These are phyloP conservation scores for Nomada ferruginata DNA, from an alignment of 2,888 invertebrate species.

Conservation along the genomic window DNA sequence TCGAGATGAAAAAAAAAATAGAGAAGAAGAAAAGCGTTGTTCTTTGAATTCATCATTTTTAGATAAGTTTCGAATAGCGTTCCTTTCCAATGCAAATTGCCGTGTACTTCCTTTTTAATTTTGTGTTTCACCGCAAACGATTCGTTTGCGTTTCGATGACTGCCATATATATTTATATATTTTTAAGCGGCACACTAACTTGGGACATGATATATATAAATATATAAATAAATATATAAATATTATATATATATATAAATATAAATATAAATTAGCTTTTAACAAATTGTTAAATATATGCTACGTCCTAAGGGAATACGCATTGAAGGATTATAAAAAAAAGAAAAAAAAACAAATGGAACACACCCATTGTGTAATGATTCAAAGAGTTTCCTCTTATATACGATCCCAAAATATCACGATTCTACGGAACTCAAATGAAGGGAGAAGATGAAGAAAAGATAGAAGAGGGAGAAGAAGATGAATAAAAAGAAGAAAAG, in stretches of 20 bases:
- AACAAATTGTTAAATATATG: slow-evolving; percentile 81
- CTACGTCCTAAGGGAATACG: slow-evolving; percentile 74
- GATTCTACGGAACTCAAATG: slow-evolving; percentile 57
- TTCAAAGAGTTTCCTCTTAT: slow-evolving; percentile 74
- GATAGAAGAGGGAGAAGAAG: slow-evolving; percentile 22
- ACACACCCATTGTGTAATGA: slow-evolving; percentile 71
- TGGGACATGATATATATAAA: slow-evolving; percentile 80
- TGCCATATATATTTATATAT: slow-evolving; percentile 77
- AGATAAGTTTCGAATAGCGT: no score
- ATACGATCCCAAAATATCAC: slow-evolving; percentile 72
- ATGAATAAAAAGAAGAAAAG: slow-evolving; percentile 44
- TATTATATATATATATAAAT: slow-evolving; percentile 52
- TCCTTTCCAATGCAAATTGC: not conserved
- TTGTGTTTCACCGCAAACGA: slow-evolving; percentile 69
- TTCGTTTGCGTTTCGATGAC: slow-evolving; percentile 77
- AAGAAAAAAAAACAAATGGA: slow-evolving; percentile 58
- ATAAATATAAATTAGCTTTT: slow-evolving; percentile 78
- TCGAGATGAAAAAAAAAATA: not conserved
- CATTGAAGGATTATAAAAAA: slow-evolving; percentile 73
- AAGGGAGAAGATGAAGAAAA: slow-evolving; percentile 37
- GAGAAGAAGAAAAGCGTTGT: not conserved
- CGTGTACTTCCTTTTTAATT: slow-evolving; percentile 37
- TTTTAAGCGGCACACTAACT: slow-evolving; percentile 81
- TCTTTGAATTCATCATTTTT: not conserved
- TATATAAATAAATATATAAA: slow-evolving; percentile 65